Evolutionary conservation across 2,888 invertebrate genomes (phyloP).

Genomic region (Sphinx pinastri): DNA sequence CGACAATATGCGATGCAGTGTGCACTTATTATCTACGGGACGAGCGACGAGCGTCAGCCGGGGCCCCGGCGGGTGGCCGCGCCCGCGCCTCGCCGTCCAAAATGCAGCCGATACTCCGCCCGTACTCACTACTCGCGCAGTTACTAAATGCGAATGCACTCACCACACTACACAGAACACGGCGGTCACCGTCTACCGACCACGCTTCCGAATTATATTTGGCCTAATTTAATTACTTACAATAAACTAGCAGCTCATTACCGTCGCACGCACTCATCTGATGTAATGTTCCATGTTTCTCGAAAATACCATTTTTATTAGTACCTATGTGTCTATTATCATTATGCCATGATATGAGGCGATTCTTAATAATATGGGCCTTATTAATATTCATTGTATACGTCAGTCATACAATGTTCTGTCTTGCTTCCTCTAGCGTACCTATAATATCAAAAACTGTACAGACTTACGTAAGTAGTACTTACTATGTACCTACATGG

Average conservation of each 20-base stretch:
- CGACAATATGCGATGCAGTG: slow-evolving; percentile 70
- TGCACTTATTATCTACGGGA: slow-evolving; percentile 76
- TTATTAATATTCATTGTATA: too few species aligned
- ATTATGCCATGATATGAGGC: too few species aligned
- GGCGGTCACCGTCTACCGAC: neutral
- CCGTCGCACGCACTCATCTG: neutral
- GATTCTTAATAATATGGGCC: too few species aligned
- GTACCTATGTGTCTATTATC: too few species aligned
- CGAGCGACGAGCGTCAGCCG: slow-evolving; percentile 54
- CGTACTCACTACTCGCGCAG: slow-evolving; percentile 40
- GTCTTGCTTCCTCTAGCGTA: too few species aligned
- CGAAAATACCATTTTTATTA: neutral
- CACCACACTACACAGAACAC: neutral
- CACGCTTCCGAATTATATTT: slow-evolving; percentile 20
- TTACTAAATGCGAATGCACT: slow-evolving; percentile 46
- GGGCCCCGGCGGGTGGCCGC: slow-evolving; percentile 73
- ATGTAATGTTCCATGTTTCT: neutral
- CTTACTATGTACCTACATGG: too few species aligned
- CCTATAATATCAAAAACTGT: too few species aligned
- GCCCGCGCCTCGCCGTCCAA: slow-evolving; percentile 60
- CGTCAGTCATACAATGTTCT: too few species aligned
- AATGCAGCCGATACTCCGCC: slow-evolving; percentile 53
- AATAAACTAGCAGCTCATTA: slow-evolving; percentile 32
- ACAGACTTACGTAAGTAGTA: too few species aligned
- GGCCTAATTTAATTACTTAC: slow-evolving; percentile 31